Conservation (phyloP, 1,140 invertebrate species). For the Neodiprion fabricii region DNA sequence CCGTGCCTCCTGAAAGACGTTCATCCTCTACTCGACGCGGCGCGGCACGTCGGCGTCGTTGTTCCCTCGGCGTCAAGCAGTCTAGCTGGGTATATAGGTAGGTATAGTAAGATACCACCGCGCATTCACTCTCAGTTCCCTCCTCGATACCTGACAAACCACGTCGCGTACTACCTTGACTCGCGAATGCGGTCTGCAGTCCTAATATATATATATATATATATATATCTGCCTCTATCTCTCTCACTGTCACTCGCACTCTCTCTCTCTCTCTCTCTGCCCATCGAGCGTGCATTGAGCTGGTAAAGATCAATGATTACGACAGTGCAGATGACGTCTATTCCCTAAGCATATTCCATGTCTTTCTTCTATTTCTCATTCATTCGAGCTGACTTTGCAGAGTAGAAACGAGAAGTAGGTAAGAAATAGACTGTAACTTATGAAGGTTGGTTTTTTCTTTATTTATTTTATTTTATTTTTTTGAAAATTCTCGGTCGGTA, state of each 20-base stretch:
- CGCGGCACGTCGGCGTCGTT: not conserved
- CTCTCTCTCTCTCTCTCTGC: conserved; percentile 16
- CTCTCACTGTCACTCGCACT: not conserved
- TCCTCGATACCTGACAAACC: not conserved
- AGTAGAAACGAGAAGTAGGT: too few relatives aligned
- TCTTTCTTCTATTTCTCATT: too few relatives aligned
- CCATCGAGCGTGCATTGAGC: not conserved
- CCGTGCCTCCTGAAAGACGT: too few relatives aligned
- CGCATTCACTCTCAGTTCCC: not conserved
- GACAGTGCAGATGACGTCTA: too few relatives aligned
- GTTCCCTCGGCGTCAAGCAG: conserved; percentile 1
- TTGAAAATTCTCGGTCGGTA: too few relatives aligned
- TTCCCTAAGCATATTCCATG: too few relatives aligned
- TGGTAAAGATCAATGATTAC: too few relatives aligned
- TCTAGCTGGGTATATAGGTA: not conserved
- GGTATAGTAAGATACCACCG: not conserved
- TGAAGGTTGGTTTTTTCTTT: too few relatives aligned
- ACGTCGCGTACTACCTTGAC: not conserved
- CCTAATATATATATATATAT: not conserved
- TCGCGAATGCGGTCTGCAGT: not conserved
- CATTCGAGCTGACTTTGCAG: too few relatives aligned
- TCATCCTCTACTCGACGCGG: not conserved
- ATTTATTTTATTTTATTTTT: too few relatives aligned
- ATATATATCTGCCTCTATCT: too few relatives aligned
- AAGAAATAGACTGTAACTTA: too few relatives aligned